Evolutionary conservation across 1,140 invertebrate genomes (phyloP), one percentile per base, ranked within the genome.

Genomic region (Drosophila sp.): DNA sequence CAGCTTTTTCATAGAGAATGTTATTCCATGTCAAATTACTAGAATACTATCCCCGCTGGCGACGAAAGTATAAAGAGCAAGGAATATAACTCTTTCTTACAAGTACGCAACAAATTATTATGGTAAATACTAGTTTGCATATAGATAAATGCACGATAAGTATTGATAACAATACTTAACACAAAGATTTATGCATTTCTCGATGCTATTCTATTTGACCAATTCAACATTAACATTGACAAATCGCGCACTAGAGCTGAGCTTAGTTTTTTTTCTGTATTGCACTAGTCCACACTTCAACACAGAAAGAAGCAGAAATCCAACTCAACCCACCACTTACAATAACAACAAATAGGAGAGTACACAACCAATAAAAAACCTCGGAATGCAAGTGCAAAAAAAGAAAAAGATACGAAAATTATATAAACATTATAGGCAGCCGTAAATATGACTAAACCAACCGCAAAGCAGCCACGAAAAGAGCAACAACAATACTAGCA

Each of bases 391-490:
- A 81, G 78, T 76, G 63, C 77, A 76, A 66, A 67, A 21, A 21
- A 4, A 21, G 21, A 21, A 21, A 72, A 69, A 87, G 63, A 87
- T 87, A 86, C 81, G 71, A 87, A 86, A 87, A 87, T 87, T 87
- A 87, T 87, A 87, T 89, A 87, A 87, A 87, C 82, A 87, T 81
- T 86, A 86, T 87, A 82, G 82, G 71, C 71, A 70, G 74, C 66
- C 64, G 72, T 87, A 67, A 78, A 79, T 87, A 87, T 82, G 82
- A 86, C 82, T 86, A 86, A 86, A 87, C 43, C 75, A 80, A 86
- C 82, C 78, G 76, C 82, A 87, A 78, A 67, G 65, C 78, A 80
- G 79, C 32, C 18, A 38, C 63, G 48, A 62, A 41, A 62, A 67
- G 48, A 57, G 51, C 62, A 57, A 61, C 77, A 76, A 71, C 71